Evolutionary conservation across 2,797 vertebrate species (phyloP), one percentile per base, ranked within the genome.

Genomic region (Paratrypauchen microcephalus): DNA sequence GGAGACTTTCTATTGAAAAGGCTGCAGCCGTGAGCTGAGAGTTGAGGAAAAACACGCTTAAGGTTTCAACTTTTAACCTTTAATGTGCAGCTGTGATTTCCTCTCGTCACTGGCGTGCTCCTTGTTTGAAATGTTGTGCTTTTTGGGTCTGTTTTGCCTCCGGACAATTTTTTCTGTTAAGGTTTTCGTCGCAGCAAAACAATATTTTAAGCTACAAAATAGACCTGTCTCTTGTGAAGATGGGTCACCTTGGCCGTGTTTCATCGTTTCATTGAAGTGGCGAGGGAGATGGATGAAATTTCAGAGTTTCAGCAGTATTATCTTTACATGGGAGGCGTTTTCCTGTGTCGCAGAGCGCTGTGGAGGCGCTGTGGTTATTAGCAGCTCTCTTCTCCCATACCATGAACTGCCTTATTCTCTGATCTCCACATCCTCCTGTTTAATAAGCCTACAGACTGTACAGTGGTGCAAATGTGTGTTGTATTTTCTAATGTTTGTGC

Each of bases 81-180:
- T 92, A 92, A 92, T 93, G 90, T 93, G 88, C 87, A 89, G 91
- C 84, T 82, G 82, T 91, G 86, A 85, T 88, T 87, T 88, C 78
- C 77, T 89, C 79, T 82, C 74, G 76, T 85, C 72, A 79, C 82
- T 91, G 84, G 82, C 81, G 83, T 87, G 90, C 79, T 77, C 82
- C 83, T 88, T 75, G 83, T 90, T 88, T 86, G 85, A 86, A 89
- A 85, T 90, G 82, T 86, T 83, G 77, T 91, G 88, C 83, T 79
- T 81, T 79, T 74, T 76, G 68, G 11, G 77, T 84, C 83, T 66
- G 80, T 65, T 87, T 85, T 82, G 86, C 83, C 84, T 83, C 83
- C 26, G 61, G 76, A 88, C 89, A 81, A 36, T 86, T 70, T 82
- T 83, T 83, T 81, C 74, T 83, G 79, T 80, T 28, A 79, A 60